Evolutionary conservation across 2,888 invertebrate species (phyloP), one percentile per base, ranked within the genome.

Genomic region (Mycogona germanica): DNA sequence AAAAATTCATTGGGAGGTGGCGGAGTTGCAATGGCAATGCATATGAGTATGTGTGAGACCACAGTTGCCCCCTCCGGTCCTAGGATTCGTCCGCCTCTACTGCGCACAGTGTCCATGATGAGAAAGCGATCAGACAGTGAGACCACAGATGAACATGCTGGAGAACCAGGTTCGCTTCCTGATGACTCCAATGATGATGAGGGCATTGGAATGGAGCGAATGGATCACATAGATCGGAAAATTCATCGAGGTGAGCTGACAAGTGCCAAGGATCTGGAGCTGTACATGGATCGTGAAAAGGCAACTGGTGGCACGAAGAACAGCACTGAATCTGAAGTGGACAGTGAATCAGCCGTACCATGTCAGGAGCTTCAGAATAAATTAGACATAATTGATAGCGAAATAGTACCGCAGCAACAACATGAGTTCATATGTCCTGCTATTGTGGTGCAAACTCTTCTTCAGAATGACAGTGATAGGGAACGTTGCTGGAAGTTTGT

Each of bases 191-290:
- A 83, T 62, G 83, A 84, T 64, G 61, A 61, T 41, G 84, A 84
- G 71, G 84, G 84, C 0, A 83, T 84, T 57, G 82, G 82, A 17
- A 82, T 83, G 7, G 84, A 84, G 67, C 77, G 82, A 17, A 82
- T 83, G 7, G 84, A 84, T 68, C 77, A 77, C 59, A 66, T 78
- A 17, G 78, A 47, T 23, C 26, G 82, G 62, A 79, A 80, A 69
- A 78, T 80, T 50, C 82, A 82, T 60, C 80, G 80, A 52, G 79
- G 79, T n/a, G 79, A 80, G 41, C 62, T 75, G 25, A 76, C 78
- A 60, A 80, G 79, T 68, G 80, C 80, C 26, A 81, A 80, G 66
- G 80, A 81, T 65, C 64, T 76, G 12, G 74, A 76, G 64, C 70
- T 73, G 32, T 60, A 46, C 41, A 57, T 58, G 19, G 56, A 56